phyloP scores from a whole-genome alignment of 2,888 invertebrate species.

The Escarpia spicata region DNA sequence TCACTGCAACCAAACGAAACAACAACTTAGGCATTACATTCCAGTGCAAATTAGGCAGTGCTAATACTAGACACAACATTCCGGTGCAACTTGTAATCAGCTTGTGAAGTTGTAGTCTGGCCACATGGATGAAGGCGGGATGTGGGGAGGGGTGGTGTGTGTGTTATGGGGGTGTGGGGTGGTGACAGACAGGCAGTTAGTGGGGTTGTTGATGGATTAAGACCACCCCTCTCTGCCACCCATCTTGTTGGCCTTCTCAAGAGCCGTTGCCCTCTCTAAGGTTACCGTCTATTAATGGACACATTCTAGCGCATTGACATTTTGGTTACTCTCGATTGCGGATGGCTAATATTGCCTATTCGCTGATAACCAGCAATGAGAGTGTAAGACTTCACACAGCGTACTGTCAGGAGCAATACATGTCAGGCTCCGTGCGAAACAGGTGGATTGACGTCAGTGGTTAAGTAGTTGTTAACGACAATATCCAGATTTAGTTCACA shows the following conservation, averaged over 20 bases:
- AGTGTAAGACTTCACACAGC: neutral
- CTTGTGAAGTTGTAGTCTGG: neutral
- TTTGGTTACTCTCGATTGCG: neutral
- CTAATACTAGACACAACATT: neutral
- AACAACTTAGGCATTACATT: neutral
- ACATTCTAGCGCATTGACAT: neutral
- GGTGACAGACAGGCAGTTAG: neutral
- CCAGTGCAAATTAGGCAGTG: constrained; percentile 1
- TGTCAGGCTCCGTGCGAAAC: neutral
- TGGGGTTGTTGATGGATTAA: constrained; percentile 3
- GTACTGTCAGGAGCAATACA: neutral
- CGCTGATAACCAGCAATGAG: neutral
- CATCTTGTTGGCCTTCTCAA: constrained; percentile 13
- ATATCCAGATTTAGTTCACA: constrained; percentile 16
- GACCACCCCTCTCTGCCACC: constrained; percentile 13
- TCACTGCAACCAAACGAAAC: too few relatives aligned
- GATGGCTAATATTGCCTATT: constrained; percentile 16
- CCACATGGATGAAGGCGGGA: neutral
- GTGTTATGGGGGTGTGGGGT: neutral
- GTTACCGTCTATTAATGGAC: neutral
- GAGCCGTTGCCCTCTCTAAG: neutral
- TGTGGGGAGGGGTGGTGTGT: neutral
- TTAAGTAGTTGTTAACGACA: constrained; percentile 16
- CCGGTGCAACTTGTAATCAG: neutral
- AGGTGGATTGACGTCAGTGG: constrained; percentile 5